phyloP scores from a whole-genome alignment of 2,113 vertebrate species.

The Macrotus californicus region DNA sequence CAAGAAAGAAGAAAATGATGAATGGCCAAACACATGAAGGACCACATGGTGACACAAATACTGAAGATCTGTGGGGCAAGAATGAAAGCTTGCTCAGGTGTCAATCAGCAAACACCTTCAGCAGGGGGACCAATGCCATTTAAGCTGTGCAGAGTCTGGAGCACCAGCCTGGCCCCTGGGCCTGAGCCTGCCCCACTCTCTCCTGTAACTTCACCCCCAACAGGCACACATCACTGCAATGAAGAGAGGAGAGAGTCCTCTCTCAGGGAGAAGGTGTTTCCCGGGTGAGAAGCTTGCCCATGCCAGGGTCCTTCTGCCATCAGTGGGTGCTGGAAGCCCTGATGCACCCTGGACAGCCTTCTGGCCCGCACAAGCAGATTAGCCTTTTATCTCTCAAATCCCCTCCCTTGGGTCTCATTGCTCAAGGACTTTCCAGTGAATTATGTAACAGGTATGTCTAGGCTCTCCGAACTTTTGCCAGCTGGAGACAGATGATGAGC shows the following conservation, averaged over 20 bases:
- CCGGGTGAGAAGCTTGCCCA: background rate
- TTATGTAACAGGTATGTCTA: background rate
- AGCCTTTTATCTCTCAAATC: background rate
- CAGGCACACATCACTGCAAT: background rate
- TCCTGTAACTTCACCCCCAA: background rate
- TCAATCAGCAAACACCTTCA: background rate
- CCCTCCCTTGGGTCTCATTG: background rate
- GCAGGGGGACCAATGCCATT: accelerated
- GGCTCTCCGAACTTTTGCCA: background rate
- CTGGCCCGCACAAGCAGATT: background rate
- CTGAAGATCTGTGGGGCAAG: background rate
- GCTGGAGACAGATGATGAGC: background rate
- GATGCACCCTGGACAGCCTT: background rate
- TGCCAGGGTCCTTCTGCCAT: background rate
- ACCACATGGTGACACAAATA: background rate
- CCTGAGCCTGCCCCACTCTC: background rate
- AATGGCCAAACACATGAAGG: background rate
- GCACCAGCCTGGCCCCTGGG: accelerated
- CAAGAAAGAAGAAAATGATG: background rate
- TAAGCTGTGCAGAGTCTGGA: no score
- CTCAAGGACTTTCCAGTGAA: background rate
- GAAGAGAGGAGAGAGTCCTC: background rate
- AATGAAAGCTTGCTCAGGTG: accelerated
- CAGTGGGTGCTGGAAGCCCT: background rate
- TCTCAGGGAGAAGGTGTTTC: background rate